A percentile compares a stretch with the other conserved stretches of the same genome.
These are phyloP conservation scores for Ficedula albicollis DNA, from an alignment of 2,797 vertebrate species.

Conservation along the genomic window DNA sequence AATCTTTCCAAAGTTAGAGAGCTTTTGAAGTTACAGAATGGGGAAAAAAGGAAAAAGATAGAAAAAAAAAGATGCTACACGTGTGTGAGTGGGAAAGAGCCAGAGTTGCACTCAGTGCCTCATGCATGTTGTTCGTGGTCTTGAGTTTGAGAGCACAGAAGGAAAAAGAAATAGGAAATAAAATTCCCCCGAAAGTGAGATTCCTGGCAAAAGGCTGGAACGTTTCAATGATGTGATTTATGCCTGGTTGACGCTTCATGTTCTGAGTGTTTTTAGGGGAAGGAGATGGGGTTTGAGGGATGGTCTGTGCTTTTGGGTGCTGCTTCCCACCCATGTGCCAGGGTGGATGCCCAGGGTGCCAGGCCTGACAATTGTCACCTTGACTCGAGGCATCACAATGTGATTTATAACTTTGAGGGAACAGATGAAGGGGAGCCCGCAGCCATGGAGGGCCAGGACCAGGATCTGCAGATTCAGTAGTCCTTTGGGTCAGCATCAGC, in stretches of 20 bases:
- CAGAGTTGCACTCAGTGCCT: neutral
- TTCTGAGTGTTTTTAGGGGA: neutral
- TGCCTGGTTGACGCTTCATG: neutral
- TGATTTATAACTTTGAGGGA: neutral
- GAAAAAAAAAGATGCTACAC: neutral
- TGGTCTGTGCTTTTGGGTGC: neutral
- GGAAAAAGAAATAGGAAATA: constrained; percentile 9
- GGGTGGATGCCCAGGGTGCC: neutral
- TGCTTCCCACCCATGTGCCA: neutral
- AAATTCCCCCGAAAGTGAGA: neutral
- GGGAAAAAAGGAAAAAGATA: neutral
- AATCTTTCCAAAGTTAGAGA: constrained; percentile 53
- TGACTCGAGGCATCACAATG: accelerated
- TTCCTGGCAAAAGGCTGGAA: constrained; percentile 20
- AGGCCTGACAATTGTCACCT: neutral
- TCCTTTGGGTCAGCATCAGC: neutral
- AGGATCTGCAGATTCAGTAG: neutral
- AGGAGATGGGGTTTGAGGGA: neutral
- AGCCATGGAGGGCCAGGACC: accelerated
- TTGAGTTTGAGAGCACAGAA: neutral
- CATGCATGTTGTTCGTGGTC: neutral
- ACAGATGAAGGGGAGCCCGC: neutral
- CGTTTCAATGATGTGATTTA: neutral
- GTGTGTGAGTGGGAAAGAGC: neutral
- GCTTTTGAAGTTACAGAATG: constrained; percentile 31